Evolutionary conservation across 1,140 invertebrate genomes (phyloP), one percentile per base, ranked within the genome.

Genomic region (Himalopsyche phryganea): DNA sequence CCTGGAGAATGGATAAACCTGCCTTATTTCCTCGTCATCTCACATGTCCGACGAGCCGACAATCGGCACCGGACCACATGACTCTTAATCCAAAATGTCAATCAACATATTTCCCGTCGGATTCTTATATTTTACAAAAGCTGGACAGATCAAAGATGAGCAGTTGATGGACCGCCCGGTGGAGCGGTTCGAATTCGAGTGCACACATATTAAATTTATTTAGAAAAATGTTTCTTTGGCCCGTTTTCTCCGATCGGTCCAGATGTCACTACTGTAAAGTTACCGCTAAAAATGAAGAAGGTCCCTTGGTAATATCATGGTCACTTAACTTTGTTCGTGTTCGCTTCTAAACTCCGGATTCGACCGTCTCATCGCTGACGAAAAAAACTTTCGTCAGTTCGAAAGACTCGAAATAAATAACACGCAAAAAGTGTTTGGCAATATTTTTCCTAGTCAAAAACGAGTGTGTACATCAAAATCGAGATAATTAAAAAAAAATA

Each of bases 171-270:
- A 41, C 50, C 23, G 18, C 56, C 42, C 50, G 11, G 33, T 42
- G 20, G 33, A 54, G n/a, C n/a, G n/a, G n/a, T n/a, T n/a, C n/a
- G 17, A 45, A 58, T 48, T 50, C 14, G 46, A 48, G 45, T 55
- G 49, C 41, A 66, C n/a, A 18, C 41, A 51, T 41, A 20, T 41
- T 41, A 19, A 33, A 18, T 45, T 41, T 53, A 20, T 53, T 52
- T 45, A 71, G 75, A 71, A 74, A 63, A 74, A 74, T 71, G 66
- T 71, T 44, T 51, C 42, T 58, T 58, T 46, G 42, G 54, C 53
- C 49, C 41, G 15, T n/a, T 15, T 35, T 32, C 60, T 63, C 57
- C 47, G 53, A 63, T 56, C 56, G 61, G 53, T 63, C 61, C 61
- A 63, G 48, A 56, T 60, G 56, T 52, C 41, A 52, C 61, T 63